Evolutionary conservation across 2,888 invertebrate species (phyloP), one percentile per base, ranked within the genome.

Genomic region (Minunthozetes semirufus): DNA sequence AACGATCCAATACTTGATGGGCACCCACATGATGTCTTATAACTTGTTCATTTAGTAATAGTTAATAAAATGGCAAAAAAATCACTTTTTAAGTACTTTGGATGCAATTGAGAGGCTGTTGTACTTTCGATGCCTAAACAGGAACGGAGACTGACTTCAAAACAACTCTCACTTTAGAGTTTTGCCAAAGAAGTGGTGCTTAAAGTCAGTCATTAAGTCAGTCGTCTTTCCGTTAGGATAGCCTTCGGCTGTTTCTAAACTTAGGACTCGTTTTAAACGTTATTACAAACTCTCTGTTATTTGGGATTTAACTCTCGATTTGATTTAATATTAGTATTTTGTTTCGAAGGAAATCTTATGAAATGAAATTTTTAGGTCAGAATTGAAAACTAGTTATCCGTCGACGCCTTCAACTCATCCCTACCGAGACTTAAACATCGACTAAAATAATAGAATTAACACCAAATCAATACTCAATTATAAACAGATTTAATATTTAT

Each of bases 161-260:
- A 13, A 59, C 17, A 22, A 59, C 63, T 66, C 38, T 66, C 63
- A 38, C 63, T 59, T 15, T n/a, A 50, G 5, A 11, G n/a, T 50
- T 19, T n/a, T 50, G 11, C 50, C 5, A 50, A n/a, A 19, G n/a
- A 50, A 19, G 19, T 50, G 19, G 19, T 50, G 19, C 13, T 17
- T 15, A 33, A 38, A n/a, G 13, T 33, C 63, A 17, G 15, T 48
- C n/a, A 17, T 48, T 19, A n/a, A 38, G 27, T 38, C 38, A 33
- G 33, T 66, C 63, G 9, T 29, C 61, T 61, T 29, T 61, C 61
- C 61, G 61, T 61, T 61, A 29, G 61, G 29, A 61, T 66, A 66
- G 63, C 63, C 63, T 66, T 19, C 17, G 63, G 63, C 29, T 66
- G 63, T 66, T 66, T 38, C 63, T 66, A 66, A 66, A 38, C 38